phyloP scores from a whole-genome alignment of 1,140 invertebrate genomes.

The Leptonema lineaticorne region DNA sequence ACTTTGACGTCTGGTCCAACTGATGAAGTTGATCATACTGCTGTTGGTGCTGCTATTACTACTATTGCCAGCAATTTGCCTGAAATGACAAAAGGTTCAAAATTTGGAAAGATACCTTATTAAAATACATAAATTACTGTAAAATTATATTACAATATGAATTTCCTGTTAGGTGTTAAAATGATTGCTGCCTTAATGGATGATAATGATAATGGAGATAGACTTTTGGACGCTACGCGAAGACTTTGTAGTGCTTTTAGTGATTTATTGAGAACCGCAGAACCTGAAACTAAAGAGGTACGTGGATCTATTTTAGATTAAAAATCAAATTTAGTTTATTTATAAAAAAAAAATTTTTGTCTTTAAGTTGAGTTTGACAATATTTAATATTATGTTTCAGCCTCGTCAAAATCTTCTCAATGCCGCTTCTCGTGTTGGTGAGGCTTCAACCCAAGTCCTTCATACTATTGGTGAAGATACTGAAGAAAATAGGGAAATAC shows the following conservation, averaged over 20 bases:
- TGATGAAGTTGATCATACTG: slow-evolving; percentile 89
- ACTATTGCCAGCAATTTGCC: slow-evolving; percentile 96
- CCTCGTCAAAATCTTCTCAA: slow-evolving; percentile 89
- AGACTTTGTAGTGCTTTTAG: slow-evolving; percentile 92
- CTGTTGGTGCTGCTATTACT: slow-evolving; percentile 93
- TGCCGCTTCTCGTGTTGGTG: slow-evolving; percentile 92
- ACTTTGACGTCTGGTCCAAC: slow-evolving; percentile 82
- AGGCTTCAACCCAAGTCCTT: slow-evolving; percentile 93
- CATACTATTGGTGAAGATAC: slow-evolving; percentile 92
- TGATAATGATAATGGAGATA: slow-evolving; percentile 75
- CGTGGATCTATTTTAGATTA: slow-evolving; percentile 14
- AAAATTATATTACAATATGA: not conserved
- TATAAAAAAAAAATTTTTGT: slow-evolving; percentile 5
- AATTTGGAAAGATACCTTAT: not conserved
- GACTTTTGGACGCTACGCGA: slow-evolving; percentile 87
- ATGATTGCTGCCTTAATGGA: slow-evolving; percentile 96
- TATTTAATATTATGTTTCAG: slow-evolving; percentile 51
- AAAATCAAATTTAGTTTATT: slow-evolving; percentile 13
- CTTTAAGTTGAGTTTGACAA: slow-evolving; percentile 26
- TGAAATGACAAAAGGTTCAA: slow-evolving; percentile 92
- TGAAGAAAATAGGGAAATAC: slow-evolving; percentile 73
- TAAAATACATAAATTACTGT: not conserved
- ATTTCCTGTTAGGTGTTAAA: slow-evolving; percentile 62
- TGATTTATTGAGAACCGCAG: slow-evolving; percentile 90
- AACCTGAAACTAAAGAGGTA: slow-evolving; percentile 90